Evolutionary conservation across 2,113 vertebrate species (phyloP).

Genomic region (Crotalus helleri): DNA sequence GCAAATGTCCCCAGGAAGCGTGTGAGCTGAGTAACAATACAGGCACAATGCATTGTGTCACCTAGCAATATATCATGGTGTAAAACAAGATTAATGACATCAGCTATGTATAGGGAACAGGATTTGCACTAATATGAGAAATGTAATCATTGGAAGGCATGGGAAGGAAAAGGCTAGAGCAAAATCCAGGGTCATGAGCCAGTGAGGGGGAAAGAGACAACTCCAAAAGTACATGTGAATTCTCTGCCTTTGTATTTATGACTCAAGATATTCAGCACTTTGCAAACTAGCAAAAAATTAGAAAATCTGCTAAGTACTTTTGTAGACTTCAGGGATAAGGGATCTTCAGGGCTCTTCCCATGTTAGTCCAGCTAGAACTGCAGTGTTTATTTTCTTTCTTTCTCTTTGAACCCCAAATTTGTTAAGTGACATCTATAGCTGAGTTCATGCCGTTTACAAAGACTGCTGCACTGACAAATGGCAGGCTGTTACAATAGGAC

Average conservation of each 20-base stretch:
- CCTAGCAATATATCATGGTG: conserved; percentile 62
- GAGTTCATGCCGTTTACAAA: neutral
- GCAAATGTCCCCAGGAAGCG: conserved; percentile 45
- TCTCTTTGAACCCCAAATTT: neutral
- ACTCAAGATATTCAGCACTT: conserved; percentile 43
- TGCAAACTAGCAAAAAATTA: conserved; percentile 10
- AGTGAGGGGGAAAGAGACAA: conserved; percentile 56
- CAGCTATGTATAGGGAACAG: conserved; percentile 59
- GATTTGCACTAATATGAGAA: conserved; percentile 67
- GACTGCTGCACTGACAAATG: neutral
- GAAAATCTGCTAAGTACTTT: neutral
- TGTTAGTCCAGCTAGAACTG: neutral
- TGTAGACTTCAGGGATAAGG: neutral
- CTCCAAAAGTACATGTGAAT: conserved; percentile 33
- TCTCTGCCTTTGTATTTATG: conserved; percentile 20
- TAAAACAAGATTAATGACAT: conserved; percentile 70
- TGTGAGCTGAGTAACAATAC: conserved; percentile 65
- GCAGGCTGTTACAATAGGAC: neutral
- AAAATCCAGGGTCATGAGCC: conserved; percentile 46
- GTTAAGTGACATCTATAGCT: neutral
- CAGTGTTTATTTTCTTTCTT: neutral
- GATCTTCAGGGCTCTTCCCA: neutral
- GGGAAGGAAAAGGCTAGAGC: conserved; percentile 53
- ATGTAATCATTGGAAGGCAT: conserved; percentile 60
- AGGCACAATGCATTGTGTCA: conserved; percentile 54